A percentile compares a stretch with the other conserved stretches of the same genome.
Conservation (phyloP, 2,888 invertebrate genomes). For the Metopia argyrocephala region DNA sequence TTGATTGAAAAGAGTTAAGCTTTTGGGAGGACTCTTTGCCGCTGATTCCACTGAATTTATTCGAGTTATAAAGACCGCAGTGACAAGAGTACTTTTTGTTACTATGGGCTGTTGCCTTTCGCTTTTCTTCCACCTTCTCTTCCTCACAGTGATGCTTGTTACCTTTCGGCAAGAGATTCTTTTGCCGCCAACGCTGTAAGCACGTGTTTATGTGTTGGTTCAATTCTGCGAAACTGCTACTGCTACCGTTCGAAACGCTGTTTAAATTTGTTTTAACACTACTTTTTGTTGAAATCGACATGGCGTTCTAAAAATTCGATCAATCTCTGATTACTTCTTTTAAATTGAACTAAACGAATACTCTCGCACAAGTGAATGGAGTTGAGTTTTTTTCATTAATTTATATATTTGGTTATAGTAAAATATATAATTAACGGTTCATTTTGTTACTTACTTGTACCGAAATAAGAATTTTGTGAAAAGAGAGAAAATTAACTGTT, state of each 20-base stretch:
- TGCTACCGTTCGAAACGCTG: constrained; percentile 72
- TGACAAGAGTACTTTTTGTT: constrained; percentile 31
- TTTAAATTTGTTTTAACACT: constrained; percentile 72
- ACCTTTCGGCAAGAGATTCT: constrained; percentile 37
- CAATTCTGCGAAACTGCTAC: constrained; percentile 69
- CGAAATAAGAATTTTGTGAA: not conserved
- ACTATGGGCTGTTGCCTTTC: constrained; percentile 19
- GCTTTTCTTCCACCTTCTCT: not conserved
- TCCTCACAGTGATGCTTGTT: constrained; percentile 24
- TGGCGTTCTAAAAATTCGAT: constrained; percentile 33
- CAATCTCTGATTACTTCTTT: not conserved
- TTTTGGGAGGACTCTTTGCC: constrained; percentile 59
- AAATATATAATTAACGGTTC: constrained; percentile 41
- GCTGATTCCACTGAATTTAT: not conserved
- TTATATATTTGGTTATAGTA: constrained; percentile 15
- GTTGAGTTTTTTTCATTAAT: constrained; percentile 5
- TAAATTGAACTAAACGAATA: constrained; percentile 24
- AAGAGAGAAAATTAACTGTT: not conserved
- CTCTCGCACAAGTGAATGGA: constrained; percentile 49
- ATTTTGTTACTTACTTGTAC: not conserved
- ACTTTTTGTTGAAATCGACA: constrained; percentile 38
- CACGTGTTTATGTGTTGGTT: constrained; percentile 73
- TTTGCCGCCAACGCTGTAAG: constrained; percentile 69
- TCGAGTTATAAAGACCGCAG: constrained; percentile 9
- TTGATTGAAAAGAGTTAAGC: constrained; percentile 55